These are phyloP conservation scores for Eptesicus fuscus DNA, from an alignment of 2,113 vertebrate genomes.

Conservation along the genomic window DNA sequence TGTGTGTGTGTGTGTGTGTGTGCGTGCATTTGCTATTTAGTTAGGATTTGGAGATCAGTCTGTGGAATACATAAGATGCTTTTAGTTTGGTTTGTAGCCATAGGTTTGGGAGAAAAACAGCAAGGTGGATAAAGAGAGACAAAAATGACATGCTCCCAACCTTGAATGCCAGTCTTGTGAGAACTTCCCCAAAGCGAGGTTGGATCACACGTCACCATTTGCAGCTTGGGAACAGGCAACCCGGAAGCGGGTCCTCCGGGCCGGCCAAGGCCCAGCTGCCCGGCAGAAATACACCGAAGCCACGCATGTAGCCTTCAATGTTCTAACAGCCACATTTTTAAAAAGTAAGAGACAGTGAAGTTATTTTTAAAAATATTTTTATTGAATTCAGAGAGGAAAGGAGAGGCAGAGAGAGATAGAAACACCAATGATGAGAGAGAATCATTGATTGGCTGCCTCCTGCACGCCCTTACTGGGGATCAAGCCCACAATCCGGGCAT, in stretches of 20 bases:
- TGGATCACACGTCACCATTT: not conserved
- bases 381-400: too few species aligned
- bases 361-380: not conserved
- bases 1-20: not conserved
- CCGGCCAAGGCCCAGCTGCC: not conserved
- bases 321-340: not conserved
- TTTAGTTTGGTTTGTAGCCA: not conserved
- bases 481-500: too few species aligned
- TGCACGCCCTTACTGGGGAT: too few species aligned
- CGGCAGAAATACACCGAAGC: not conserved
- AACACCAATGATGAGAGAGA: too few species aligned
- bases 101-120: not conserved
- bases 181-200: not conserved
- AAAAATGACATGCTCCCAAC: not conserved
- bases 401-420: too few species aligned
- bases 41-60: constrained; percentile 29
- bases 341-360: not conserved
- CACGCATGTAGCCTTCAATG: not conserved
- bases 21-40: not conserved
- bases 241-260: not conserved
- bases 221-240: not conserved
- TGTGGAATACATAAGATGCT: not conserved
- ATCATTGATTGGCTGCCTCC: too few species aligned
- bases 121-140: not conserved
- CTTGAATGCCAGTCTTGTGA: not conserved